These are phyloP conservation scores for Grammomys surdaster DNA, from an alignment of 2,113 vertebrate genomes.

Conservation along the genomic window DNA sequence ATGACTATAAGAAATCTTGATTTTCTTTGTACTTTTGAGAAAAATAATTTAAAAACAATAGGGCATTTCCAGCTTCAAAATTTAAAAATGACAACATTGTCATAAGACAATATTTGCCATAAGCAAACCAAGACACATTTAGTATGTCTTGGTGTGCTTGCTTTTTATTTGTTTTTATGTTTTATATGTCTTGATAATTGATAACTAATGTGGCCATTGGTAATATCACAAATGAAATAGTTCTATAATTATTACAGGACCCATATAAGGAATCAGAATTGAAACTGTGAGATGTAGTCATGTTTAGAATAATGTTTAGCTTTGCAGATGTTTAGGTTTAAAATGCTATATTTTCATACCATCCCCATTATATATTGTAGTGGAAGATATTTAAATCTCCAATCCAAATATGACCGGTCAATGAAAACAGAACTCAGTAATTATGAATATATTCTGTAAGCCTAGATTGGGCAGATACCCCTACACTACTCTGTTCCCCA, in stretches of 20 bases:
- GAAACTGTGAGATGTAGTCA: neutral
- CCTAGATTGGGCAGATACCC: too few relatives aligned
- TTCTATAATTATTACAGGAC: neutral
- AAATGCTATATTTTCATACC: neutral
- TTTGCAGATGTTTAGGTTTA: neutral
- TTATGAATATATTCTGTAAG: too few relatives aligned
- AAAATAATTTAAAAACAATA: slow-evolving; percentile 25
- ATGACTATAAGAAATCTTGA: neutral
- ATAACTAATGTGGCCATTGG: neutral
- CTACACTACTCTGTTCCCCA: too few relatives aligned
- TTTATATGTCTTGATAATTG: neutral
- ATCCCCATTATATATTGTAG: neutral
- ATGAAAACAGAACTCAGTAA: too few relatives aligned
- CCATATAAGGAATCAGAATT: neutral
- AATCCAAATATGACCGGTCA: too few relatives aligned
- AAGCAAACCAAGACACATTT: neutral
- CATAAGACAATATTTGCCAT: neutral
- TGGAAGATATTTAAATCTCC: too few relatives aligned
- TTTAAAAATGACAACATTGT: neutral
- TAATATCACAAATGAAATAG: neutral
- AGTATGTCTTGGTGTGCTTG: too few relatives aligned
- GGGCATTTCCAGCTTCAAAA: neutral
- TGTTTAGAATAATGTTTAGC: neutral
- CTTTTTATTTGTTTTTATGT: neutral
- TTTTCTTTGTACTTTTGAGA: neutral